Evolutionary conservation across 2,797 vertebrate species (phyloP).

Genomic region (Microctenopoma stevenorrisi): DNA sequence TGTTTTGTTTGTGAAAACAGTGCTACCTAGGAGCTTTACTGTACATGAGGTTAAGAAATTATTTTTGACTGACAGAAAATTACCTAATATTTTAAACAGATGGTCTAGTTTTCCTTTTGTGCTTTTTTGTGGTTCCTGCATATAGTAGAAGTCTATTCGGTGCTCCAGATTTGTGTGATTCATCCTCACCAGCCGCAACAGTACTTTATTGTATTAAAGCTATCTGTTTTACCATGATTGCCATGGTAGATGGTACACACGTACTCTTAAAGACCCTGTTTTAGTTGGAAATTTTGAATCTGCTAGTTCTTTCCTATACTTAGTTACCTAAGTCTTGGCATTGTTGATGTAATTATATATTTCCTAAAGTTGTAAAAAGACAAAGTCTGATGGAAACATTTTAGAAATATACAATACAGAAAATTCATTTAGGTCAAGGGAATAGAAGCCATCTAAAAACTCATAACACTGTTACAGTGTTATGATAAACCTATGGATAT

Average conservation of each 20-base stretch:
- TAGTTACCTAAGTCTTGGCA: background rate
- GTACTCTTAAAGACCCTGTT: constrained; percentile 3
- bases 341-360: background rate
- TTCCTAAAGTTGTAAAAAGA: background rate
- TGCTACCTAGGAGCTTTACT: constrained; percentile 51
- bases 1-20: constrained; percentile 63
- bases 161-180: constrained; percentile 12
- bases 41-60: constrained; percentile 46
- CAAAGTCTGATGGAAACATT: background rate
- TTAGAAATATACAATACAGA: background rate
- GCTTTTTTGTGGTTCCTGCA: constrained; percentile 18
- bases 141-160: constrained; percentile 23
- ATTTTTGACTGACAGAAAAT: constrained; percentile 73
- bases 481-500: constrained; percentile 1
- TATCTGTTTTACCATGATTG: constrained; percentile 3
- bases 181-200: constrained; percentile 8
- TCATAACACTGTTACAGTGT: background rate
- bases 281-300: constrained; percentile 19
- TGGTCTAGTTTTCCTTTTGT: constrained; percentile 25
- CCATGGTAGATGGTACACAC: constrained; percentile 6
- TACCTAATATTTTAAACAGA: constrained; percentile 52
- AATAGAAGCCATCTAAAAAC: background rate
- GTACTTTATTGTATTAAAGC: constrained; percentile 11
- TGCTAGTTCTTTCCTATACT: background rate
- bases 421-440: background rate